Conservation (phyloP, 2,888 invertebrate genomes). For the Acronicta leporina region DNA sequence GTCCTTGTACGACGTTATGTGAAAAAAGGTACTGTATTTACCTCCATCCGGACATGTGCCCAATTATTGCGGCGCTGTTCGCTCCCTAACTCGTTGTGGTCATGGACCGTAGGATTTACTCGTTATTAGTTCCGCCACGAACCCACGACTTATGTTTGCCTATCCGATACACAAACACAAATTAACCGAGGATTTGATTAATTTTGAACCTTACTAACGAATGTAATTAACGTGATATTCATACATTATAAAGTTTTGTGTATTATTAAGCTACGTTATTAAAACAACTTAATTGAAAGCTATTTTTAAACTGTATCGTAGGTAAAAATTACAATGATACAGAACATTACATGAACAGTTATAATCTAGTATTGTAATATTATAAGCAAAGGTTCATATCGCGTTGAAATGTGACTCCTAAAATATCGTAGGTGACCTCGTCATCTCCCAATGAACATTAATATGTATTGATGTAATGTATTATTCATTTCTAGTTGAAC, state of each 20-base stretch:
- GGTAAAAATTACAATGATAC: no score
- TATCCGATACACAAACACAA: constrained; percentile 29
- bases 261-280: no score
- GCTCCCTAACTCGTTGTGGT: constrained; percentile 69
- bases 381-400: constrained; percentile 20
- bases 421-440: constrained; percentile 37
- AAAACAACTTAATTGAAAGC: not conserved
- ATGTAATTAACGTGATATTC: not conserved
- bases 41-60: no score
- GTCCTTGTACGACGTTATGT: no score
- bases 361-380: constrained; percentile 20
- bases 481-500: constrained; percentile 89
- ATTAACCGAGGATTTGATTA: constrained; percentile 25
- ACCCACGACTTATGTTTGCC: constrained; percentile 74
- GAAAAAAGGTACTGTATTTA: no score
- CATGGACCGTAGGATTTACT: constrained; percentile 75
- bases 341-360: no score
- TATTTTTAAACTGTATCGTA: not conserved
- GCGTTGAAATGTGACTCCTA: constrained; percentile 31
- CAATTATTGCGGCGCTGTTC: constrained; percentile 2
- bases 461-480: constrained; percentile 38
- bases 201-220: constrained; percentile 16
- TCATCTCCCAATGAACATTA: constrained; percentile 41
- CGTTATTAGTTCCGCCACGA: constrained; percentile 74
- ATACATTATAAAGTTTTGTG: no score